Percentiles rank a stretch among this genome's conserved stretches.
These are phyloP conservation scores for Leptinotarsa defecta DNA, from an alignment of 1,140 invertebrate species.

Conservation along the genomic window DNA sequence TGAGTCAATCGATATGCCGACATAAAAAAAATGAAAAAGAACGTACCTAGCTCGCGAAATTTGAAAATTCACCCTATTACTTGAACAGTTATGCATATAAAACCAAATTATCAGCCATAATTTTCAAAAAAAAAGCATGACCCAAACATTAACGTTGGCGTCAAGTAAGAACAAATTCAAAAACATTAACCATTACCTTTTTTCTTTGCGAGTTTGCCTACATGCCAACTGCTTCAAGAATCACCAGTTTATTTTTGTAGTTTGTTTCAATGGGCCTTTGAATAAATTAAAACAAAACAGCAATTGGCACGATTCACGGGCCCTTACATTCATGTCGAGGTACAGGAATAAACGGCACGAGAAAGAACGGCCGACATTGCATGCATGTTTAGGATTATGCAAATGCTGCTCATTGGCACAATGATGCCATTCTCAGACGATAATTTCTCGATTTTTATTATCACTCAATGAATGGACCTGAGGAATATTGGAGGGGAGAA, in stretches of 20 bases:
- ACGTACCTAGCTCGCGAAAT: too few species aligned
- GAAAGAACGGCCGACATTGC: constrained; percentile 31
- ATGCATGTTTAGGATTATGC: constrained; percentile 34
- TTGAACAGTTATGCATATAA: too few species aligned
- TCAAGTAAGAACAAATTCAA: too few species aligned
- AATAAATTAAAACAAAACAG: constrained; percentile 42
- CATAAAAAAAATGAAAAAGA: too few species aligned
- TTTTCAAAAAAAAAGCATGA: too few species aligned
- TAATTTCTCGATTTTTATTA: background rate
- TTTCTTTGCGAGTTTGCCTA: constrained; percentile 17
- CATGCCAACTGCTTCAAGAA: constrained; percentile 14
- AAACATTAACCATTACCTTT: background rate
- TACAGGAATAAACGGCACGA: constrained; percentile 32
- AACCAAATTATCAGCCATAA: too few species aligned
- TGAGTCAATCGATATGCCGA: too few species aligned
- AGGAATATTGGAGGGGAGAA: too few species aligned
- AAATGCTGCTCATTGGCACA: constrained; percentile 22
- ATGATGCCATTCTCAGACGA: background rate
- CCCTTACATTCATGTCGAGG: constrained; percentile 30
- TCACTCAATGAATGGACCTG: background rate
- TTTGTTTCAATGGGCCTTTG: constrained; percentile 37
- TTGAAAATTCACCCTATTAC: too few species aligned
- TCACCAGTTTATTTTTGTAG: constrained; percentile 25
- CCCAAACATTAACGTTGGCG: too few species aligned
- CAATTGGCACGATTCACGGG: constrained; percentile 35